Evolutionary conservation across 2,113 vertebrate species (phyloP), one percentile per base, ranked within the genome.

Genomic region (Cochlearius cochlearius): DNA sequence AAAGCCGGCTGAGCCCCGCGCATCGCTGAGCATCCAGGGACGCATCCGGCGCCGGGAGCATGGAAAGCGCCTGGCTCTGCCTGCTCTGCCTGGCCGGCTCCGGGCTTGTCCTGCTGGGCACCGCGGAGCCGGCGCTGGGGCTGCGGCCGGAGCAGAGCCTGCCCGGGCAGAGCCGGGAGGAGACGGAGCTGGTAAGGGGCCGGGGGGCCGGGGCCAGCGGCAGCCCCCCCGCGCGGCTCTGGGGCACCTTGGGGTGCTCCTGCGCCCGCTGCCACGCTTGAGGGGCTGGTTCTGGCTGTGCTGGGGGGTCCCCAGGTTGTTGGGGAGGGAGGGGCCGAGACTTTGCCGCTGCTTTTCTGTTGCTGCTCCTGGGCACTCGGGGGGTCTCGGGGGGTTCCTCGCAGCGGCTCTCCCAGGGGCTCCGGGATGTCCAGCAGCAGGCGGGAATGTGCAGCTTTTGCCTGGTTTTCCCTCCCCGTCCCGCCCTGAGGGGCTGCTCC

Each of bases 181-280:
- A 86, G 30, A 34, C 12, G 1, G 87, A 94, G 73, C 86, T 94
- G 95, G 95, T 96, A 32, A 84, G 89, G 59, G 59, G 32, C 52
- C 0, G 21, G 26, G 62, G 73, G 34, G 34, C 12, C 2, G 2
- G 30, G 41, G 5, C 3, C 41, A 9, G 26, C 7, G 5, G 15
- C 39, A 34, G 23, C 39, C n/a, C 15, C n/a, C 15, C 22, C 1
- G 0, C 0, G 3, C 0, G 19, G 20, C 9, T 60, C 34, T 21
- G 38, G 25, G 52, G 25, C 7, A 5, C 43, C 32, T 56, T 0
- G 10, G 68, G 62, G 5, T n/a, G 67, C 18, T 86, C 29, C 59
- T 23, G 29, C 43, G 38, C n/a, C 2, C 9, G 1, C 17, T 6
- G 4, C 5, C 15, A 50, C 0, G 0, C 2, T 73, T 41, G 25